Base-by-base conservation (phyloP, 2,888 invertebrate genomes). In the Exocentrus adspersus region DNA sequence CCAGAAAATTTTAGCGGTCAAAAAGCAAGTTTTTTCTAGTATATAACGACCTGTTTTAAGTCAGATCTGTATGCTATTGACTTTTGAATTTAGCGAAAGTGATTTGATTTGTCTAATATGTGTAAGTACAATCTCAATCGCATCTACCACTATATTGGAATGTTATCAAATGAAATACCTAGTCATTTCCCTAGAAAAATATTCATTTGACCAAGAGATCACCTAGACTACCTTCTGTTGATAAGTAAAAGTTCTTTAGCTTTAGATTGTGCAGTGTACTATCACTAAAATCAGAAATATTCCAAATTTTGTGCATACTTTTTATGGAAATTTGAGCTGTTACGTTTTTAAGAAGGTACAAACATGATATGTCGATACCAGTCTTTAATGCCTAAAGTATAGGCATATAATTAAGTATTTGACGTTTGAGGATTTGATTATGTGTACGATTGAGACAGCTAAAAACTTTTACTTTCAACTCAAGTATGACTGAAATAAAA, bases 171-270 rank as follows among this genome's bases (percentile, higher is more conserved):
- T 28, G 1, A 14, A 17, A 30, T 4, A 24, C 28, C 17, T 16
- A 9, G 14, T 9, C 16, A 12, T 48, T 28, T 28, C n/a, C 37
- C 37, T 37, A 48, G 16, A 48, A 48, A 48, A 48, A 41, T 32
- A 53, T 53, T 53, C 41, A 53, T 41, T 53, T 53, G 53, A 53
- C 53, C 53, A 52, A 37, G 41, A 53, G 41, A 53, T 53, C 53
- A 53, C 53, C 41, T 37, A 24, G 48, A 20, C 20, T 41, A 20
- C 32, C n/a, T 51, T 51, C 53, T 12, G 41, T 53, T 53, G 37
- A 37, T 16, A 53, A 41, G 41, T 53, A 41, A 41, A 53, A 53
- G 21, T 41, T 48, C 28, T 48, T 24, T 16, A 48, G 28, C 16
- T 28, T 14, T 3, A 37, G 12, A 37, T 37, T 14, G 28, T 28